Percentiles rank a stretch among this genome's conserved stretches.
phyloP scores from a whole-genome alignment of 2,797 vertebrate species.

The Mustela erminea region DNA sequence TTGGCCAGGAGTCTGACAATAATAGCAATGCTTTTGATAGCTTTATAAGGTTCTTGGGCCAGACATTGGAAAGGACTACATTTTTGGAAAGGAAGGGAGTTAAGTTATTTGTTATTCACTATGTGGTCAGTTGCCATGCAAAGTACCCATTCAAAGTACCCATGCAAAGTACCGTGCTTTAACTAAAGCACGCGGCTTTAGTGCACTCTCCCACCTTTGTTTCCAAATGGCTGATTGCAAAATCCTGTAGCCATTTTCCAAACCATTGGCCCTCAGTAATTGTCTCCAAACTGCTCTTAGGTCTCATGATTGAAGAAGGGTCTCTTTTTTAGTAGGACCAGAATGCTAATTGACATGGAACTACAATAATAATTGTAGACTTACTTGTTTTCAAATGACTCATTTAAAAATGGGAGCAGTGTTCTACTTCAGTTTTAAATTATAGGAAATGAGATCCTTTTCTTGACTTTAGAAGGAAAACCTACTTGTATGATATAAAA shows the following conservation, averaged over 20 bases:
- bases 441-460: not conserved
- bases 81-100: not conserved
- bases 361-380: not conserved
- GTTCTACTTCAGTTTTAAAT: not conserved
- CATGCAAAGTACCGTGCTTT: not conserved
- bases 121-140: not conserved
- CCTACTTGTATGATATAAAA: not conserved
- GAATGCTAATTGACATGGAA: not conserved
- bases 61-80: not conserved
- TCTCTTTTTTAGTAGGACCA: not conserved
- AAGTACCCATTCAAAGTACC: not conserved
- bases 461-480: conserved; percentile 10
- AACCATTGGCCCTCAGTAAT: not conserved
- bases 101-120: conserved; percentile 40
- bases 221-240: not conserved
- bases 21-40: not conserved
- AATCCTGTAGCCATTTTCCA: not conserved
- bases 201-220: not conserved
- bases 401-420: not conserved
- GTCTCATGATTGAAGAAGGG: not conserved
- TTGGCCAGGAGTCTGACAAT: not conserved
- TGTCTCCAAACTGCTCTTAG: not conserved
- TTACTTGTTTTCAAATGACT: not conserved
- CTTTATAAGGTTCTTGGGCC: not conserved
- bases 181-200: not conserved